These are phyloP conservation scores for Porites divaricata DNA, from an alignment of 92 coral and sea anemone species.

Conservation along the genomic window DNA sequence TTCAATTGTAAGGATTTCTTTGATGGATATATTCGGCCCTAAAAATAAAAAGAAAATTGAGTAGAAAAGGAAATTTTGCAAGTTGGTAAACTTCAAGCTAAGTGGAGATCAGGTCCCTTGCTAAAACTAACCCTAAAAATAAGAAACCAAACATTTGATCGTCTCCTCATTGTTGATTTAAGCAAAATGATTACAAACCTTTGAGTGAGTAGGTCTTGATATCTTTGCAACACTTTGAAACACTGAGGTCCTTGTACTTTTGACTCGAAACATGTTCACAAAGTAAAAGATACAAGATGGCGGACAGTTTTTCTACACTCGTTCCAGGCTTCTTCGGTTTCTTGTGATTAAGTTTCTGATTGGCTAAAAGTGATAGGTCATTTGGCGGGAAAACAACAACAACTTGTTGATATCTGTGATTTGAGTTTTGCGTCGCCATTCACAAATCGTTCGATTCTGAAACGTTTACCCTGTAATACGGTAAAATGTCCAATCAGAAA, in stretches of 20 bases:
- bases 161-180: neutral
- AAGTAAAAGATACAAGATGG: slow-evolving; percentile 62
- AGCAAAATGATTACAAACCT: slow-evolving; percentile 37
- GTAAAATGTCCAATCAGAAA: slow-evolving; percentile 78
- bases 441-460: slow-evolving; percentile 4
- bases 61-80: neutral
- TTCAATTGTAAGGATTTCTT: slow-evolving; percentile 2
- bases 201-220: slow-evolving; percentile 45
- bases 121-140: neutral
- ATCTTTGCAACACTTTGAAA: slow-evolving; percentile 29
- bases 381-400: slow-evolving; percentile 63
- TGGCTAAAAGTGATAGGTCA: slow-evolving; percentile 26
- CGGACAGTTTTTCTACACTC: slow-evolving; percentile 29
- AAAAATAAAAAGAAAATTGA: neutral
- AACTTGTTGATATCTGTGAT: neutral
- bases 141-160: neutral
- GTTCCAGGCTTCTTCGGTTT: slow-evolving; percentile 42
- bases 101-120: too few species aligned
- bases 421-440: neutral
- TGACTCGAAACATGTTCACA: slow-evolving; percentile 59
- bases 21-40: slow-evolving; percentile 12
- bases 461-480: neutral
- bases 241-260: slow-evolving; percentile 47
- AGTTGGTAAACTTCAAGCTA: neutral
- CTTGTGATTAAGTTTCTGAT: slow-evolving; percentile 24